Evolutionary conservation across 2,888 invertebrate genomes (phyloP).

Genomic region (Hydraecia micacea): DNA sequence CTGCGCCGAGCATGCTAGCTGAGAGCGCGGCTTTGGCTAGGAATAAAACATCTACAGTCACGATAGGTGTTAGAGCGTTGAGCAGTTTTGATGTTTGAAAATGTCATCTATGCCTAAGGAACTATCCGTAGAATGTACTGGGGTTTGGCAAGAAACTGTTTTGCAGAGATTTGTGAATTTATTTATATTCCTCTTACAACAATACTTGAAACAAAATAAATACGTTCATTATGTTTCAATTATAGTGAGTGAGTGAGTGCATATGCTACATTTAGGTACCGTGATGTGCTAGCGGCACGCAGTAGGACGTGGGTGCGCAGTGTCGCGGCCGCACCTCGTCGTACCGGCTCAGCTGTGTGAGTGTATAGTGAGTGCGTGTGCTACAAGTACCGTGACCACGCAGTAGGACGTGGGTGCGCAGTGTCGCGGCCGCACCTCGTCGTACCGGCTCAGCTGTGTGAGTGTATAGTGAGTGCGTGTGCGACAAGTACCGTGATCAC

Average conservation of each 20-base stretch:
- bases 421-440: too few relatives aligned
- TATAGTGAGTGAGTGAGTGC: too few relatives aligned
- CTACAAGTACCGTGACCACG: too few relatives aligned
- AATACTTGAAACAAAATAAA: neutral
- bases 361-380: too few relatives aligned
- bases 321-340: too few relatives aligned
- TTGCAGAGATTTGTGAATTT: neutral
- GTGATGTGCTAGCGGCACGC: too few relatives aligned
- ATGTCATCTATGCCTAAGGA: neutral
- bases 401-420: too few relatives aligned
- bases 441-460: too few relatives aligned
- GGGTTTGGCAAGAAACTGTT: neutral
- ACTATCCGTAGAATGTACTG: neutral
- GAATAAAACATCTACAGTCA: neutral
- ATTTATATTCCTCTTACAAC: neutral
- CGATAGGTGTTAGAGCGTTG: neutral
- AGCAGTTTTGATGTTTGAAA: too few relatives aligned
- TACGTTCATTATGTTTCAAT: neutral
- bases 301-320: too few relatives aligned
- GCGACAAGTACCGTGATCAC: slow-evolving; percentile 94
- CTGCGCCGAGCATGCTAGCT: slow-evolving; percentile 60
- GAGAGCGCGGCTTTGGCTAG: slow-evolving; percentile 55
- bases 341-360: too few relatives aligned
- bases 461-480: neutral
- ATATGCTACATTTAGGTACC: too few relatives aligned